Conservation (phyloP, 2,113 vertebrate genomes). For the Felis chaus region DNA sequence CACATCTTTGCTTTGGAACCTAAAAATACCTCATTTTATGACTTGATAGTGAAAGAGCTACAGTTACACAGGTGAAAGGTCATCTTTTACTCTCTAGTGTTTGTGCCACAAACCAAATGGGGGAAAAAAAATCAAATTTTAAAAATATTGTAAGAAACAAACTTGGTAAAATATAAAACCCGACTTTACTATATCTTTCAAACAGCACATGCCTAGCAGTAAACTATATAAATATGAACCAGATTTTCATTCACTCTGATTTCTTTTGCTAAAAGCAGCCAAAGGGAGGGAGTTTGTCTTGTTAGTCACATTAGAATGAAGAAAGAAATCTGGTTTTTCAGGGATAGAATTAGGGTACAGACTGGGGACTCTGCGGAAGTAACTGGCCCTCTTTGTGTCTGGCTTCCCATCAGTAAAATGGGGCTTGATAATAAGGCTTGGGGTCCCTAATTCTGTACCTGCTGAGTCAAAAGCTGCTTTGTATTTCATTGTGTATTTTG, state of each 20-base stretch:
- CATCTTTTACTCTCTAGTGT: conserved; percentile 37
- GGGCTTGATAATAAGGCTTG: conserved; percentile 82
- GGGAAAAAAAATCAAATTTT: conserved; percentile 29
- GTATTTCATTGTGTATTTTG: conserved; percentile 70
- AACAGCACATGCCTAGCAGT: conserved; percentile 75
- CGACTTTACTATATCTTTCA: conserved; percentile 79
- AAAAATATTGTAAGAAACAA: conserved; percentile 70
- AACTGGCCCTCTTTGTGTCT: conserved; percentile 66
- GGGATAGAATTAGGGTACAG: conserved; percentile 65
- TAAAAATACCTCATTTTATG: conserved; percentile 69
- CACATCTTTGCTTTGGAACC: conserved; percentile 62
- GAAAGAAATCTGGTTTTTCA: conserved; percentile 70
- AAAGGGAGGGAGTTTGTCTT: conserved; percentile 80
- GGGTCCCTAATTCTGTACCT: conserved; percentile 76
- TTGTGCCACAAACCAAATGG: conserved; percentile 65
- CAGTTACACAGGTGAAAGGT: conserved; percentile 72
- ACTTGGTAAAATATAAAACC: conserved; percentile 80
- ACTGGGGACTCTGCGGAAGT: conserved; percentile 46
- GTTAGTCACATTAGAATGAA: conserved; percentile 79
- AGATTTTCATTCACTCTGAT: conserved; percentile 81
- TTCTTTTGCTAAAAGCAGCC: conserved; percentile 82
- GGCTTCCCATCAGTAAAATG: conserved; percentile 68
- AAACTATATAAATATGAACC: conserved; percentile 82
- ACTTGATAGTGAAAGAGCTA: conserved; percentile 59
- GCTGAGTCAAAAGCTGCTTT: conserved; percentile 77